phyloP scores from a whole-genome alignment of 2,113 vertebrate genomes.

The Hirundichthys speculiger region DNA sequence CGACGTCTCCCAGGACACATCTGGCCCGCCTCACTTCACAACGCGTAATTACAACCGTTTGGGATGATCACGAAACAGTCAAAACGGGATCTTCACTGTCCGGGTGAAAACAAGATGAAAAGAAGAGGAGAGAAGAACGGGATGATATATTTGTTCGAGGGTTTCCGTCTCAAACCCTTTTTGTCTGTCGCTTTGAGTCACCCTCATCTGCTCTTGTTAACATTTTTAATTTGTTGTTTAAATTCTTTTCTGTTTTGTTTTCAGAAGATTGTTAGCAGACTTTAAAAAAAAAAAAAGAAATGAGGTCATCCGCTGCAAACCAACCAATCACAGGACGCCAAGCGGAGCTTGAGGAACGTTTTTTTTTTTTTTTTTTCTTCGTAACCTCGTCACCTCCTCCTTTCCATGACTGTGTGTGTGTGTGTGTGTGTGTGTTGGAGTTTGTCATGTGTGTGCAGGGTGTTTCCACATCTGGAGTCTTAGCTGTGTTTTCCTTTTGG shows the following conservation, averaged over 20 bases:
- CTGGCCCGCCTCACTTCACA: too few relatives aligned
- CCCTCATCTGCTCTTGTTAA: slow-evolving; percentile 12
- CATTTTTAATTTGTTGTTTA: slow-evolving; percentile 13
- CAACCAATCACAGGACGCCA: slow-evolving; percentile 73
- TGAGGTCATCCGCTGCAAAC: slow-evolving; percentile 42
- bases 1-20: too few relatives aligned
- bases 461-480: slow-evolving; percentile 79
- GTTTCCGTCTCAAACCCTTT: neutral
- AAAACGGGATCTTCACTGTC: too few relatives aligned
- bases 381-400: slow-evolving; percentile 60
- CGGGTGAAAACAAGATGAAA: too few relatives aligned
- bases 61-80: too few relatives aligned
- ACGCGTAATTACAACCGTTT: too few relatives aligned
- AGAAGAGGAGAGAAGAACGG: neutral
- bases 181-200: neutral
- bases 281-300: too few relatives aligned
- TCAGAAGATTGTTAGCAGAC: slow-evolving; percentile 18
- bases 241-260: slow-evolving; percentile 22
- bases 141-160: neutral
- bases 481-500: slow-evolving; percentile 73
- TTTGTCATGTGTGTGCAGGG: slow-evolving; percentile 52
- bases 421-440: slow-evolving; percentile 25
- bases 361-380: too few relatives aligned
- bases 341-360: slow-evolving; percentile 55
- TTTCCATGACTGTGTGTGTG: slow-evolving; percentile 14